Base-by-base conservation (phyloP, 2,888 invertebrate species). In the Nysson spinosus region DNA sequence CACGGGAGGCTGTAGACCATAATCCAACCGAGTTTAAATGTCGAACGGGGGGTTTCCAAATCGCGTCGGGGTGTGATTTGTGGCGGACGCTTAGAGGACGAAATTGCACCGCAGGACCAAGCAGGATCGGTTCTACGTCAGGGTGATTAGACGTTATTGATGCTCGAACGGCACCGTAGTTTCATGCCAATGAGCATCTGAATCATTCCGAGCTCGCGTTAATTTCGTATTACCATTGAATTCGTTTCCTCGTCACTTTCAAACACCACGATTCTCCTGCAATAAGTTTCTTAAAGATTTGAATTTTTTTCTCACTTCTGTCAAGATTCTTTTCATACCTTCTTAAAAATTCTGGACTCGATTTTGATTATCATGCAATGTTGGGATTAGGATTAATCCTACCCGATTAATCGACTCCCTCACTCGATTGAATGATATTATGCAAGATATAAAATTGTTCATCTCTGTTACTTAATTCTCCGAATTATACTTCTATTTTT, bases 121-220 rank as follows among this genome's bases (percentile, higher is more conserved):
- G 65, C 67, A 75, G 77, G 76, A 76, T 78, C 77, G 80, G 75
- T 76, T 79, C 78, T 74, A 62, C 73, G 67, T 66, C 74, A 71
- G 67, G 81, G 77, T 79, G 82, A 83, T 83, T 82, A 81, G 83
- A 79, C 74, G 78, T 83, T 83, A 83, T 83, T 79, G 83, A 83
- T 79, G 81, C 75, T 43, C 60, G 35, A 57, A 62, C 46, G 44
- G 55, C 56, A 61, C 58, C 34, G 65, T 47, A 61, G 69, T 54
- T 52, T 55, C 54, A 61, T 47, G 55, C 55, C 69, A 72, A 66
- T 62, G 69, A 63, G 61, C 42, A 61, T 65, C 61, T 68, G 72
- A 69, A 72, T 72, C 73, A 75, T 66, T 61, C 76, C 16, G 20
- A 11, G 43, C 37, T 16, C 20, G 22, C 39, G 47, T 20, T 22